Percentiles rank a stretch among this genome's conserved stretches.
phyloP scores from a whole-genome alignment of 2,113 vertebrate genomes.

The Geothlypis trichas region DNA sequence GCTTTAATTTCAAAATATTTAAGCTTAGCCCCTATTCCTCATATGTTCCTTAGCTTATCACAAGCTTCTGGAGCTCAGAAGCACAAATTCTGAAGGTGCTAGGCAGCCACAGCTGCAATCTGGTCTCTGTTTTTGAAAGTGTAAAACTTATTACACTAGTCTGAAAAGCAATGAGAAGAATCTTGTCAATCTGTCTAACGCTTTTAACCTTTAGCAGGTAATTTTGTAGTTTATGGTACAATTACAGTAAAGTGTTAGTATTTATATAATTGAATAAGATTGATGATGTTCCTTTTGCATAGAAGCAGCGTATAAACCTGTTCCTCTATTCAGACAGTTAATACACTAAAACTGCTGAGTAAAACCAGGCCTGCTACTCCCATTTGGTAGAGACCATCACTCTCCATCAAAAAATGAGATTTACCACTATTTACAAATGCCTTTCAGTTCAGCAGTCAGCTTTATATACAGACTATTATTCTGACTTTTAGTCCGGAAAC shows the following conservation, averaged over 20 bases:
- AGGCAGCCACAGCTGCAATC: background rate
- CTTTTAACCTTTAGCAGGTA: background rate
- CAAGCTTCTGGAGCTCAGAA: background rate
- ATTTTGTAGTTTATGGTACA: background rate
- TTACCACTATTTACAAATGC: constrained; percentile 12
- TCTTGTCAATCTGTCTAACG: background rate
- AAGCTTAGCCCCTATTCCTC: background rate
- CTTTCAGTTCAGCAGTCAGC: background rate
- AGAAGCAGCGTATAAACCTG: background rate
- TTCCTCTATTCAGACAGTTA: background rate
- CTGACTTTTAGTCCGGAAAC: constrained; percentile 27
- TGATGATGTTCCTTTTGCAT: background rate
- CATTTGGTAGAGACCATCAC: background rate
- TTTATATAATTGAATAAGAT: constrained; percentile 1
- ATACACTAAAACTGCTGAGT: constrained; percentile 3
- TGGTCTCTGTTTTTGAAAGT: background rate
- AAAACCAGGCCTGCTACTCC: background rate
- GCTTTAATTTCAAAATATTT: background rate
- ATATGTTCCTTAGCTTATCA: background rate
- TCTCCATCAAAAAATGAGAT: constrained; percentile 2
- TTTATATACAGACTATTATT: constrained; percentile 7
- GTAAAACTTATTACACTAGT: background rate
- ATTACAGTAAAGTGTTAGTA: background rate
- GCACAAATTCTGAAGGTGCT: background rate
- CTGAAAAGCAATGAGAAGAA: background rate